These are phyloP conservation scores for Nomada fucata DNA, from an alignment of 2,888 invertebrate species.

Conservation along the genomic window DNA sequence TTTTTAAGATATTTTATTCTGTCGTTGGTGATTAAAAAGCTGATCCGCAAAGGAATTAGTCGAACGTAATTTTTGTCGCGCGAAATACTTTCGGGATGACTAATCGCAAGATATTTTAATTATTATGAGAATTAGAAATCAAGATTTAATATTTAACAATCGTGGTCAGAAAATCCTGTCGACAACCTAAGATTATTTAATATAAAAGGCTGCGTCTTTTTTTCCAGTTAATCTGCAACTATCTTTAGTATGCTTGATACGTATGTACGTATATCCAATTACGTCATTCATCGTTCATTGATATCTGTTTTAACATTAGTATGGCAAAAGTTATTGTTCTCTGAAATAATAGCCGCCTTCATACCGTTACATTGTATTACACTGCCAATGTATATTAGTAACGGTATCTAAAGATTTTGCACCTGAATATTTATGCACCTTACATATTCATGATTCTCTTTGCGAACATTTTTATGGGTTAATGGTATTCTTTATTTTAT, in stretches of 20 bases:
- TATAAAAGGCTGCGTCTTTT: neutral
- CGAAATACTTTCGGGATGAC: neutral
- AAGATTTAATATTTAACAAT: neutral
- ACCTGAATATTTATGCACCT: neutral
- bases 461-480: neutral
- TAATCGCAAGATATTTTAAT: too few species aligned
- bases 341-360: neutral
- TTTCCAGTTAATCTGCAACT: neutral
- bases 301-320: neutral
- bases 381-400: conserved; percentile 11
- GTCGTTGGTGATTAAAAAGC: neutral
- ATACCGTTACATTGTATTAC: conserved; percentile 34
- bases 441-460: conserved; percentile 31
- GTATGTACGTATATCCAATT: neutral
- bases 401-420: conserved; percentile 36
- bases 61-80: neutral
- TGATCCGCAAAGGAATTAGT: neutral
- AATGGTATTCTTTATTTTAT: neutral
- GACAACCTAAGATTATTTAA: neutral
- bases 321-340: conserved; percentile 15
- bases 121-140: too few species aligned
- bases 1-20: conserved; percentile 4
- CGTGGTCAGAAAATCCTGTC: neutral
- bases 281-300: neutral
- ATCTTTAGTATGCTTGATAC: neutral